Base-by-base conservation (phyloP, 2,888 invertebrate species). In the Lapara coniferarum region DNA sequence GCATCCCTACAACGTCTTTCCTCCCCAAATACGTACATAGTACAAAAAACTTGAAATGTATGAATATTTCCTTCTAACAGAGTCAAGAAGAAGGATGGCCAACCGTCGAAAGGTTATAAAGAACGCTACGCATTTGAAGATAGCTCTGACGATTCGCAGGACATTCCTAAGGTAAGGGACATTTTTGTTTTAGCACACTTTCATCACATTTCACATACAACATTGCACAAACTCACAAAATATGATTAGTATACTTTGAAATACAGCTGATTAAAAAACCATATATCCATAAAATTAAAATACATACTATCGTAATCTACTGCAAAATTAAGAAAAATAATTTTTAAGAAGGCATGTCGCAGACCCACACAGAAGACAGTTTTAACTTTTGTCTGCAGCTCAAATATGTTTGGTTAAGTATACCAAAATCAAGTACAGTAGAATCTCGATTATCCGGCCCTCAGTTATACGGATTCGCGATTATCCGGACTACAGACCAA, bases 41-140 rank as follows among this genome's bases (percentile, higher is more conserved):
- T 37, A 37, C 25, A 37, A 37, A 1, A 37, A 37, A 37, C 5
- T 37, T 37, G 0, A 37, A 2, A 37, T 37, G 4, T 25, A 70
- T 71, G 49, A 69, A 59, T 70, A n/a, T 68, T 71, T 73, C 73
- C 59, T 81, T 73, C 72, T 76, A 76, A 72, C 76, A 95, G 96
- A 75, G 94, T 95, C 66, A 95, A 95, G 86, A 96, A 95, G 89
- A 95, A 95, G 76, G 94, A 95, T 12, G 37, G 37, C 88, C 93
- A 7, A 86, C 94, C 19, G 87, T 87, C 92, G 51, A 94, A 95
- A 79, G 94, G 95, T 63, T 94, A 95, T 82, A 93, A 92, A 85
- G 95, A 88, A 87, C 94, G 94, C 81, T 91, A 91, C 83, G 86
- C 90, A 73, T 87, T 91, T 81, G 83, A 94, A 84, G 92, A 94